Evolutionary conservation across 2,113 vertebrate genomes (phyloP).

Genomic region (Neotoma lepida): DNA sequence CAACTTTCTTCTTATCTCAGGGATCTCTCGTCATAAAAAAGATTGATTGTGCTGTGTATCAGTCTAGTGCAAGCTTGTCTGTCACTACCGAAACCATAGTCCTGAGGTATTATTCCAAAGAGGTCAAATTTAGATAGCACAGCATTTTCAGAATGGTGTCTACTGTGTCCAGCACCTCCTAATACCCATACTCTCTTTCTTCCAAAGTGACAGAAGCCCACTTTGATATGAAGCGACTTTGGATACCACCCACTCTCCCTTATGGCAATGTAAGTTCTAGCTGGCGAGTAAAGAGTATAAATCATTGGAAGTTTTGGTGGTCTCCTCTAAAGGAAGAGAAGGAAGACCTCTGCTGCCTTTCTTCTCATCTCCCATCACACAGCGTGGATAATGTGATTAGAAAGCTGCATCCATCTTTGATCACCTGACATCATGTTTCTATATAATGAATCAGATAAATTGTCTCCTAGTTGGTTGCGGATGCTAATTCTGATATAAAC

Average conservation of each 20-base stretch:
- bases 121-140: not conserved
- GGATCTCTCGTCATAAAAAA: not conserved
- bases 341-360: not conserved
- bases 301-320: not conserved
- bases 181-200: not conserved
- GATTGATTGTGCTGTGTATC: not conserved
- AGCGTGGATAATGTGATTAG: too few species aligned
- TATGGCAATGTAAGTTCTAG: not conserved
- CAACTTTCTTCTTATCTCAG: not conserved
- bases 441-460: not conserved
- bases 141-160: rapidly evolving
- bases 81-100: not conserved
- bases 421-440: not conserved
- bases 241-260: not conserved
- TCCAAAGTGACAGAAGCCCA: not conserved
- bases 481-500: not conserved
- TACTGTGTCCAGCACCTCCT: rapidly evolving
- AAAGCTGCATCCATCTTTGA: not conserved
- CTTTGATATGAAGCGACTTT: not conserved
- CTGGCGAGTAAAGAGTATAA: not conserved
- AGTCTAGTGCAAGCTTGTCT: not conserved
- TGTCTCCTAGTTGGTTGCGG: too few species aligned
- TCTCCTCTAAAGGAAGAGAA: not conserved
- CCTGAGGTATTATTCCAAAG: not conserved
- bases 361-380: not conserved